Base-by-base conservation (phyloP, 2,888 invertebrate species). In the Drosophila multiciliata region DNA sequence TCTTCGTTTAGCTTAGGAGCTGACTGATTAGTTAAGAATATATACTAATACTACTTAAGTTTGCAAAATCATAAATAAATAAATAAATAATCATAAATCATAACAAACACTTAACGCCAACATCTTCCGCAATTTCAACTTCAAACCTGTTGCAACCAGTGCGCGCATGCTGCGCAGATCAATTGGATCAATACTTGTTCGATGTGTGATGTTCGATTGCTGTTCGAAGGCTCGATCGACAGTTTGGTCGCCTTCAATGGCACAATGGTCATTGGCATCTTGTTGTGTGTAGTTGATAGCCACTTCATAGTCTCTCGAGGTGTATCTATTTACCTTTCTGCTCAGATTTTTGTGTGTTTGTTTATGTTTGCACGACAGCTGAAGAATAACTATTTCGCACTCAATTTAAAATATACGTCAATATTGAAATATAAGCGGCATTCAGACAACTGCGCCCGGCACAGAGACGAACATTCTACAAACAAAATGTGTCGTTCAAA, bases 311-410 rank as follows among this genome's bases (percentile, higher is more conserved):
- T 4, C 42, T 17, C 33, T 33, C 33, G n/a, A 20, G 29, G 71
- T 61, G 45, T 40, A 59, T 61, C 59, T 69, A 59, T 74, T 66
- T 77, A 54, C 32, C 45, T 78, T 74, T 66, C 71, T 71, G 42
- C 62, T 48, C 45, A 23, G 23, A 58, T 36, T 26, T 29, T n/a
- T 12, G 63, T 54, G 68, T 69, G 73, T 77, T 74, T 78, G 57
- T 48, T 63, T 52, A 45, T 63, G 66, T 67, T 68, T 78, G 65
- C 69, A 66, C 54, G 53, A 66, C 20, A 66, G 29, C 64, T 49
- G 80, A 71, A 85, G 87, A 87, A 88, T 82, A 81, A 29, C 26
- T 26, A 29, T 83, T 82, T 80, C 75, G 78, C 82, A 82, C 76
- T 78, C 80, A 82, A 76, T 73, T 73, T 79, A 60, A 79, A 77